Evolutionary conservation across 2,113 vertebrate species (phyloP).

Genomic region (Apteryx mantelli): DNA sequence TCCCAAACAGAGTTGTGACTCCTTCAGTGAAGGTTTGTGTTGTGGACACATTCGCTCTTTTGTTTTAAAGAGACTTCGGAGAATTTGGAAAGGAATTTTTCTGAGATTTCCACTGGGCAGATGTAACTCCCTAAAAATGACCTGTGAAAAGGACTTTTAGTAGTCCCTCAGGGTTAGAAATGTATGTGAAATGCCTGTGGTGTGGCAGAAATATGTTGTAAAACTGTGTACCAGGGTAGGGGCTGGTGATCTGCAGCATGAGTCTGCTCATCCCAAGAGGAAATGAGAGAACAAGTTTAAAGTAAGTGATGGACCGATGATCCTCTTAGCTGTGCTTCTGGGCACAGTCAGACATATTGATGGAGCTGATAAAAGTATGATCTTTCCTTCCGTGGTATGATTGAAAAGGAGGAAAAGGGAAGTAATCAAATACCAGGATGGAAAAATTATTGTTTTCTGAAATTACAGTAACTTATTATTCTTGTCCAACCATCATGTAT

Average conservation of each 20-base stretch:
- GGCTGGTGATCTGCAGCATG: background rate
- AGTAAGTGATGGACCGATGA: background rate
- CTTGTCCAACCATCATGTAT: background rate
- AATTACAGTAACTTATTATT: background rate
- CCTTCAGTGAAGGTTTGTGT: background rate
- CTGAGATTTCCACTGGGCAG: background rate
- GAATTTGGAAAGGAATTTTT: background rate
- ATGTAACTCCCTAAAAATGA: background rate
- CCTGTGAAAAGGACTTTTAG: background rate
- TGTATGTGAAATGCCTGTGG: background rate
- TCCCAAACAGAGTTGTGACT: background rate
- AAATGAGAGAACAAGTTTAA: background rate
- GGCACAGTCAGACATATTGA: background rate
- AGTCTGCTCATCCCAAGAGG: background rate
- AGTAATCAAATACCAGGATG: background rate
- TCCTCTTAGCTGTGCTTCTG: background rate
- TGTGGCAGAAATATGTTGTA: background rate
- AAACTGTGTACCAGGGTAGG: background rate
- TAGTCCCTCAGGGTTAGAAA: background rate
- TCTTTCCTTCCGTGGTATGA: background rate
- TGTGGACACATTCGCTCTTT: background rate
- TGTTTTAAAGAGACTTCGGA: background rate
- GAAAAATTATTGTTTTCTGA: background rate
- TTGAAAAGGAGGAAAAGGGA: background rate
- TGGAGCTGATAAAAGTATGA: background rate